phyloP scores from a whole-genome alignment of 2,888 invertebrate species.

The Xanthia togata region DNA sequence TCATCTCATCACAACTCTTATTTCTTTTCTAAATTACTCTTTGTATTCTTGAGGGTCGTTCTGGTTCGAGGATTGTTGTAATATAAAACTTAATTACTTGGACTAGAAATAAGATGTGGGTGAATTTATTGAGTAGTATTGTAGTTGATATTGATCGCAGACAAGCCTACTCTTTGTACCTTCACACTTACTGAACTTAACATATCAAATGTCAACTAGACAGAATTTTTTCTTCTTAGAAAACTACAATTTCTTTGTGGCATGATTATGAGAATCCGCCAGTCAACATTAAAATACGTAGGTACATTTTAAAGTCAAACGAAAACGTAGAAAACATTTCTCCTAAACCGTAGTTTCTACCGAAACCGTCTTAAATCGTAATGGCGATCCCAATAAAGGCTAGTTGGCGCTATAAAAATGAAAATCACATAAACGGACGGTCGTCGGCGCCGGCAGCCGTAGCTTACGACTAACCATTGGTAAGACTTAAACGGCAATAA shows the following conservation, averaged over 20 bases:
- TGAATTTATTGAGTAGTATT: background rate
- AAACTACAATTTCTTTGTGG: background rate
- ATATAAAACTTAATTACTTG: constrained; percentile 14
- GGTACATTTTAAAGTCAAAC: constrained; percentile 26
- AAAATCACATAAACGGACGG: constrained; percentile 53
- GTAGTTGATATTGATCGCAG: background rate
- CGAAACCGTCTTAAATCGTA: constrained; percentile 47
- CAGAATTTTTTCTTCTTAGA: too few species aligned
- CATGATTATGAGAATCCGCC: background rate
- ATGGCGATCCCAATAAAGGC: constrained; percentile 56
- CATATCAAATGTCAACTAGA: background rate
- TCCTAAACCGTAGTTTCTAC: constrained; percentile 21
- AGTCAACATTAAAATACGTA: background rate
- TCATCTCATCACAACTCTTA: constrained; percentile 5
- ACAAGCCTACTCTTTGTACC: background rate
- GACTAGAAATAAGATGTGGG: constrained; percentile 3
- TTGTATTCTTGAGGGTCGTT: constrained; percentile 6
- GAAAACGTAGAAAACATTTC: constrained; percentile 34
- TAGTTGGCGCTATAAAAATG: constrained; percentile 63
- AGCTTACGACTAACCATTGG: constrained; percentile 55
- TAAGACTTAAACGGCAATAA: constrained; percentile 61
- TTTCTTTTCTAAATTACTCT: constrained; percentile 28
- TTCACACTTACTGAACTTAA: too few species aligned
- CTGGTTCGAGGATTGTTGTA: background rate
- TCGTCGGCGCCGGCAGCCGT: constrained; percentile 35